phyloP scores from a whole-genome alignment of 2,113 vertebrate genomes.

The Emberiza fucata region DNA sequence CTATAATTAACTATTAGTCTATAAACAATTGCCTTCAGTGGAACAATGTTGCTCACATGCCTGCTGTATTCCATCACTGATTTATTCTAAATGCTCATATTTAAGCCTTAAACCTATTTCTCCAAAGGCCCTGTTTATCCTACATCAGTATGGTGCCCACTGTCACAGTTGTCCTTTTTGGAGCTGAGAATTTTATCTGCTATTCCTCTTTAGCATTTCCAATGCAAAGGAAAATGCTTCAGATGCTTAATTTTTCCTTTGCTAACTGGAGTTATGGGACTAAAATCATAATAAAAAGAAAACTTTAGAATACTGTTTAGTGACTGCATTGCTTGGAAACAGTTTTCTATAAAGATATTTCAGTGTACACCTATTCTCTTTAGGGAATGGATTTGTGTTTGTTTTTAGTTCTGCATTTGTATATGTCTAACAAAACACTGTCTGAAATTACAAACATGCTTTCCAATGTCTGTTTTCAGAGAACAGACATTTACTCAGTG shows the following conservation, averaged over 20 bases:
- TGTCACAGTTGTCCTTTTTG: neutral
- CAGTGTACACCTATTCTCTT: neutral
- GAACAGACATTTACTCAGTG: neutral
- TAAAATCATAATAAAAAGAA: neutral
- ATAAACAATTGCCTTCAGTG: neutral
- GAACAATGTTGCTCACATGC: neutral
- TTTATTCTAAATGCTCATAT: neutral
- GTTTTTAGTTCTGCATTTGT: constrained; percentile 3
- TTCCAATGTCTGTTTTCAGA: neutral
- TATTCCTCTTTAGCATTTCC: neutral
- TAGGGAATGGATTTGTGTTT: neutral
- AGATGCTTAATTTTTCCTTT: neutral
- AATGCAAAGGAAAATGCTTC: neutral
- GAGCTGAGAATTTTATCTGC: neutral
- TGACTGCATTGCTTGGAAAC: neutral
- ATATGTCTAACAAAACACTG: neutral
- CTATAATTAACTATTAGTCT: neutral
- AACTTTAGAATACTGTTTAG: neutral
- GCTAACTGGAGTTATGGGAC: neutral
- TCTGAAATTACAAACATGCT: neutral
- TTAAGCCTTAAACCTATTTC: neutral
- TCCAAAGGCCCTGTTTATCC: neutral
- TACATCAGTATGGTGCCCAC: neutral
- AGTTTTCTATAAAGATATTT: neutral
- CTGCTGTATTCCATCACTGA: neutral